A percentile compares a stretch with the other conserved stretches of the same genome.
phyloP scores from a whole-genome alignment of 1,140 invertebrate species.

The Antheraea mylitta region DNA sequence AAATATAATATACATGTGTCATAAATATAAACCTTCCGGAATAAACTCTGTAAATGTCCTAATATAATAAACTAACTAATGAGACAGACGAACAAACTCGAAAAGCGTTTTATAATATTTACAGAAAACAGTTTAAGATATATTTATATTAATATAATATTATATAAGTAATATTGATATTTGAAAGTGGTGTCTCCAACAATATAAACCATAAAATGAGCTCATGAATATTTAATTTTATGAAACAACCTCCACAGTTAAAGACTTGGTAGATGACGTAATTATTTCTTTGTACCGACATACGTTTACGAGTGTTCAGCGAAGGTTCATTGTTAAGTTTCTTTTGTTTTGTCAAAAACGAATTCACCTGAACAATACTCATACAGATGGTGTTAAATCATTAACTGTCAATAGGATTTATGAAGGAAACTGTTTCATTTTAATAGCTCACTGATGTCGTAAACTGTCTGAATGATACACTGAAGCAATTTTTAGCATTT shows the following conservation, averaged over 20 bases:
- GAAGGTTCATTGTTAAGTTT: background rate
- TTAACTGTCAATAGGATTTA: background rate
- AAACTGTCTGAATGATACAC: background rate
- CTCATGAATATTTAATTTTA: background rate
- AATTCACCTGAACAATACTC: background rate
- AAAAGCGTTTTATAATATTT: too few relatives aligned
- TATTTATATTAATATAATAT: too few relatives aligned
- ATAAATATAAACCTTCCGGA: too few relatives aligned
- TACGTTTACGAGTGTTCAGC: background rate
- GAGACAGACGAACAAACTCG: too few relatives aligned
- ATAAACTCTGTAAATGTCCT: too few relatives aligned
- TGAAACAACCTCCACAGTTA: background rate
- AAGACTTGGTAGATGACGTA: background rate
- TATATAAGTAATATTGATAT: too few relatives aligned
- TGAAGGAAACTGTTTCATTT: background rate
- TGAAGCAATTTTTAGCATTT: background rate
- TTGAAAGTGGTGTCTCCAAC: too few relatives aligned
- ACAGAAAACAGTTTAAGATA: too few relatives aligned
- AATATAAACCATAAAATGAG: too few relatives aligned
- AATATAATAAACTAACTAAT: too few relatives aligned
- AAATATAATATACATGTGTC: too few relatives aligned
- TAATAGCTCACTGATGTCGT: background rate
- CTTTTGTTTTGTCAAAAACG: background rate
- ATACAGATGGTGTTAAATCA: background rate
- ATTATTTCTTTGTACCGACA: background rate